These are phyloP conservation scores for Antechinus stuartii DNA, from an alignment of 2,113 vertebrate genomes.

Conservation along the genomic window DNA sequence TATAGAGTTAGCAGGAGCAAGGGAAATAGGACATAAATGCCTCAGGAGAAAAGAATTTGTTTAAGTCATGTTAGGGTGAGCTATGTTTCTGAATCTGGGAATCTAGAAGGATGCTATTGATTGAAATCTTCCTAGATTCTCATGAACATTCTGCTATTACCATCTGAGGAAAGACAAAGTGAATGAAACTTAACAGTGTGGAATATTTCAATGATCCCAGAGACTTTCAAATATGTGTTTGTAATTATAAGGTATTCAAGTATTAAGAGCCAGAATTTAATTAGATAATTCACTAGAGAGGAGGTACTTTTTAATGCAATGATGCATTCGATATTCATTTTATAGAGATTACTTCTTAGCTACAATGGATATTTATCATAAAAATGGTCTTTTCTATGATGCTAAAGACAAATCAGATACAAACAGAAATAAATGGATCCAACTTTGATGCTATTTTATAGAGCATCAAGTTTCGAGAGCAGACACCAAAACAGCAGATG, in stretches of 20 bases:
- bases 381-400: neutral
- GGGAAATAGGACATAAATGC: neutral
- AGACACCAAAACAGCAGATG: neutral
- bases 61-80: neutral
- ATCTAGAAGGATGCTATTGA: neutral
- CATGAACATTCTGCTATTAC: neutral
- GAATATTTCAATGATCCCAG: slow-evolving; percentile 23
- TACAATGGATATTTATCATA: slow-evolving; percentile 57
- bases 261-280: slow-evolving; percentile 59
- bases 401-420: neutral
- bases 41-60: neutral
- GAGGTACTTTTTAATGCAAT: slow-evolving; percentile 55
- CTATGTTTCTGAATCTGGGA: neutral
- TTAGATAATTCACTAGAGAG: slow-evolving; percentile 54
- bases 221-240: slow-evolving; percentile 51
- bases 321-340: slow-evolving; percentile 44
- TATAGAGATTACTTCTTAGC: slow-evolving; percentile 47
- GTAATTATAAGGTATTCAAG: slow-evolving; percentile 59
- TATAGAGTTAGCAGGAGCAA: neutral
- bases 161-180: neutral
- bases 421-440: neutral
- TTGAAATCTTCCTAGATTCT: neutral
- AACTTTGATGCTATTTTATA: neutral
- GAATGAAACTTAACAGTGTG: slow-evolving; percentile 22
- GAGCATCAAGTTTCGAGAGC: neutral